Percentiles rank a stretch among this genome's conserved stretches.
phyloP scores from a whole-genome alignment of 2,797 vertebrate species.

The Sitta carolinensis region DNA sequence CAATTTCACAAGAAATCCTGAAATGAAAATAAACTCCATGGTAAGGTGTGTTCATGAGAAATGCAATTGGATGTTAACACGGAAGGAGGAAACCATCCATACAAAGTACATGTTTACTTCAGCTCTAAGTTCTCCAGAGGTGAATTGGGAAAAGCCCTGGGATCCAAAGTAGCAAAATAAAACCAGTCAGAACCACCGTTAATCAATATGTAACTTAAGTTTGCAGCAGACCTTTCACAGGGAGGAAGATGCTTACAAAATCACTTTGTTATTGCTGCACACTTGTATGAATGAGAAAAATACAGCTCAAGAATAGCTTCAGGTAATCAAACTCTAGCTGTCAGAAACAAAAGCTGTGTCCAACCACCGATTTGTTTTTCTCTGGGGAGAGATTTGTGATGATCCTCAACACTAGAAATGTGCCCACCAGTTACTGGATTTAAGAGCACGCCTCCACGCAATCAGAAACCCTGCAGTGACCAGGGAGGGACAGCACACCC shows the following conservation, averaged over 20 bases:
- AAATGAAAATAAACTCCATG: background rate
- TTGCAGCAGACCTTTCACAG: background rate
- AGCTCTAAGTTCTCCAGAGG: background rate
- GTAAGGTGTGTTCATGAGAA: background rate
- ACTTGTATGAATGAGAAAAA: background rate
- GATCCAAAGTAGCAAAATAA: background rate
- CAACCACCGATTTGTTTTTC: background rate
- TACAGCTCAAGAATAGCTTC: background rate
- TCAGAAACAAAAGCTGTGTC: background rate
- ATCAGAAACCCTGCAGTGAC: background rate
- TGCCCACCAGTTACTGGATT: background rate
- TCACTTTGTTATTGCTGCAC: background rate
- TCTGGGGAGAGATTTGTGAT: background rate
- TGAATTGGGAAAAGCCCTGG: background rate
- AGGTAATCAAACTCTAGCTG: background rate
- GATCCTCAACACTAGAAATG: background rate
- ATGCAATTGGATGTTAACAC: background rate
- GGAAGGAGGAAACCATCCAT: background rate
- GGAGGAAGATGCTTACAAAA: background rate
- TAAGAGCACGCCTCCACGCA: rapidly evolving
- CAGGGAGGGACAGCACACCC: background rate
- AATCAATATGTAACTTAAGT: background rate
- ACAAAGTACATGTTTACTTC: rapidly evolving
- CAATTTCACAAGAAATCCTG: background rate
- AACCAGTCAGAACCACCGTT: background rate